Evolutionary conservation across 2,888 invertebrate species (phyloP).

Genomic region (Chymomyza caudatula): DNA sequence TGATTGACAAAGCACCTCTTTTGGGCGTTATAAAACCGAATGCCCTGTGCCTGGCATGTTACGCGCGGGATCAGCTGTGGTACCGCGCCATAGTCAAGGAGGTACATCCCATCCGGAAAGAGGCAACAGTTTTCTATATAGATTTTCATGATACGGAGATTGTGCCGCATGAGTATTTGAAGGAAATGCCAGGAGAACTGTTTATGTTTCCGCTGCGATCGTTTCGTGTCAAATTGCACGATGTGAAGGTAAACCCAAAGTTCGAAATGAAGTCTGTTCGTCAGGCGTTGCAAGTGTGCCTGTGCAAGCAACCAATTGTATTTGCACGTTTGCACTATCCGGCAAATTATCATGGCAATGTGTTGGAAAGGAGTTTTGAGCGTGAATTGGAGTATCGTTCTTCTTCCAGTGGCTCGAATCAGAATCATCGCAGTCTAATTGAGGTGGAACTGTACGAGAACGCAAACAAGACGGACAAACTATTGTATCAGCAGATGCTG

Average conservation of each 20-base stretch:
- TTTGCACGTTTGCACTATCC: conserved; percentile 62
- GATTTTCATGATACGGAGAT: conserved; percentile 86
- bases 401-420: background rate
- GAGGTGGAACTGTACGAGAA: conserved; percentile 47
- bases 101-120: conserved; percentile 76
- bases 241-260: conserved; percentile 74
- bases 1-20: conserved; percentile 77
- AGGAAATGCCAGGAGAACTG: conserved; percentile 80
- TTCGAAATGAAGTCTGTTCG: conserved; percentile 74
- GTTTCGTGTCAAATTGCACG: conserved; percentile 79
- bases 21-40: conserved; percentile 75
- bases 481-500: conserved; percentile 42
- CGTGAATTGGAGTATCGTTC: background rate
- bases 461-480: conserved; percentile 3
- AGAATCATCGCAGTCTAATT: conserved; percentile 16
- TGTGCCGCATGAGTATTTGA: conserved; percentile 78
- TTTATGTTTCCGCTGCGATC: conserved; percentile 80
- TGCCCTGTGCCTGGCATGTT: conserved; percentile 82
- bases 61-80: conserved; percentile 83
- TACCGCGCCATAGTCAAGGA: conserved; percentile 84
- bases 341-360: conserved; percentile 5
- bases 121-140: conserved; percentile 83
- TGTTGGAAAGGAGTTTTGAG: background rate
- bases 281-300: conserved; percentile 45
- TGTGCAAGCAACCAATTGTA: conserved; percentile 40